Evolutionary conservation across 1,140 invertebrate genomes (phyloP).

Genomic region (Glossosoma conforme): DNA sequence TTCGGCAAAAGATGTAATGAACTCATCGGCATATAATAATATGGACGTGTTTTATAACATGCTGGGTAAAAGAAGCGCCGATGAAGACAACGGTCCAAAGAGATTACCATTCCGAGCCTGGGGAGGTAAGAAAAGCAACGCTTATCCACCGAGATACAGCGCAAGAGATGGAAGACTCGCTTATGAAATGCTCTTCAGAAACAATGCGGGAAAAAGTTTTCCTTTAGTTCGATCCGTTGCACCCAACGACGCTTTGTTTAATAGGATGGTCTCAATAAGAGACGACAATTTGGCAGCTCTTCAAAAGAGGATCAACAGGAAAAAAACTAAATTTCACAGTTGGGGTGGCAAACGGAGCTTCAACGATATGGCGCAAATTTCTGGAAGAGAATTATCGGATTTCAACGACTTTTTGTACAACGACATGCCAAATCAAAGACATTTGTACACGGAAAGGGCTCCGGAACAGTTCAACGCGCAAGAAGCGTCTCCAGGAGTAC

Average conservation of each 20-base stretch:
- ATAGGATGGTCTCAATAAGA: not conserved
- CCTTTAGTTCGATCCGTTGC: too few species aligned
- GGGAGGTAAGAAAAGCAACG: constrained; percentile 14
- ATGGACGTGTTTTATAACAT: not conserved
- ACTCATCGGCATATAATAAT: not conserved
- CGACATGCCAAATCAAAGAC: not conserved
- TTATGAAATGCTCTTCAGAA: not conserved
- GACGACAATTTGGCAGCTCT: not conserved
- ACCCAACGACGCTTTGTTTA: not conserved
- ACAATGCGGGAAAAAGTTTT: not conserved
- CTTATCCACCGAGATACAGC: not conserved
- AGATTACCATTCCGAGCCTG: constrained; percentile 12
- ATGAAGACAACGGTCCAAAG: constrained; percentile 9
- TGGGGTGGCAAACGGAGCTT: constrained; percentile 12
- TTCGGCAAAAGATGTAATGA: not conserved
- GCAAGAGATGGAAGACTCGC: not conserved
- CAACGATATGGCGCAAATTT: too few species aligned
- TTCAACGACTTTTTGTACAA: not conserved
- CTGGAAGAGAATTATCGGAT: not conserved
- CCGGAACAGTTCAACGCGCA: not conserved
- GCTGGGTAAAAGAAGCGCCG: constrained; percentile 8
- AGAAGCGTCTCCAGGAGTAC: constrained; percentile 1
- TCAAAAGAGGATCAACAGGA: not conserved
- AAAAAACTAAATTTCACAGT: constrained; percentile 14
- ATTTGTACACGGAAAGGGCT: not conserved